A percentile compares a stretch with the other conserved stretches of the same genome.
Conservation (phyloP, 2,888 invertebrate genomes). For the Melinaea menophilus region DNA sequence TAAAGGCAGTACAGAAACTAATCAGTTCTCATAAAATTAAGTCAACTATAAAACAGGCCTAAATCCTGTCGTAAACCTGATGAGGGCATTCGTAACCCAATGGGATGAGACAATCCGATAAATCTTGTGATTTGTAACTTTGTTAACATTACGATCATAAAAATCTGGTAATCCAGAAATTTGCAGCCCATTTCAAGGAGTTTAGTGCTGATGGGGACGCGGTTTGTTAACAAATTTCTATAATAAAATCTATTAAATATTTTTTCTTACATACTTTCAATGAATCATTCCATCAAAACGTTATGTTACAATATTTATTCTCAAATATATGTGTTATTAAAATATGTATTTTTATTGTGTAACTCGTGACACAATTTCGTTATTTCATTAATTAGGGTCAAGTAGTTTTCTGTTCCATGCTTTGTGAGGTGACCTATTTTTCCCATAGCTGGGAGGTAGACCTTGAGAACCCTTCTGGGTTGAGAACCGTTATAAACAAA, state of each 20-base stretch:
- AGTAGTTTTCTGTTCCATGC: slow-evolving; percentile 13
- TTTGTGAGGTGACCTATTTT: slow-evolving; percentile 14
- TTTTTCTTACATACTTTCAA: neutral
- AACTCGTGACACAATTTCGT: slow-evolving; percentile 14
- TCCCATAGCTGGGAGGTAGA: slow-evolving; percentile 4
- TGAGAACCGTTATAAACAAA: neutral
- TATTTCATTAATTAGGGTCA: slow-evolving; percentile 16
- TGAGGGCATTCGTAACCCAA: slow-evolving; percentile 57
- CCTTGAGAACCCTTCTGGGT: neutral
- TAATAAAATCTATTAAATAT: neutral
- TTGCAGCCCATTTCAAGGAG: slow-evolving; percentile 14
- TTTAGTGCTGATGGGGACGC: neutral
- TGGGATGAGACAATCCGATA: slow-evolving; percentile 47
- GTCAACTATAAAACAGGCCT: slow-evolving; percentile 54
- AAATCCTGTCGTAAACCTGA: slow-evolving; percentile 55
- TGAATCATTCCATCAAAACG: too few species aligned
- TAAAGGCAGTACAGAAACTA: slow-evolving; percentile 36
- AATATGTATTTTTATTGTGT: slow-evolving; percentile 13
- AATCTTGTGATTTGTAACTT: slow-evolving; percentile 53
- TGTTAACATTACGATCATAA: slow-evolving; percentile 41
- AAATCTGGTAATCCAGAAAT: slow-evolving; percentile 30
- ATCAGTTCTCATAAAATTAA: slow-evolving; percentile 55
- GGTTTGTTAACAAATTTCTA: neutral
- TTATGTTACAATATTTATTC: too few species aligned
- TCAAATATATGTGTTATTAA: too few species aligned